Percentiles rank a stretch among this genome's conserved stretches.
phyloP scores from a whole-genome alignment of 2,888 invertebrate species.

The Drosophila mayaguana region DNA sequence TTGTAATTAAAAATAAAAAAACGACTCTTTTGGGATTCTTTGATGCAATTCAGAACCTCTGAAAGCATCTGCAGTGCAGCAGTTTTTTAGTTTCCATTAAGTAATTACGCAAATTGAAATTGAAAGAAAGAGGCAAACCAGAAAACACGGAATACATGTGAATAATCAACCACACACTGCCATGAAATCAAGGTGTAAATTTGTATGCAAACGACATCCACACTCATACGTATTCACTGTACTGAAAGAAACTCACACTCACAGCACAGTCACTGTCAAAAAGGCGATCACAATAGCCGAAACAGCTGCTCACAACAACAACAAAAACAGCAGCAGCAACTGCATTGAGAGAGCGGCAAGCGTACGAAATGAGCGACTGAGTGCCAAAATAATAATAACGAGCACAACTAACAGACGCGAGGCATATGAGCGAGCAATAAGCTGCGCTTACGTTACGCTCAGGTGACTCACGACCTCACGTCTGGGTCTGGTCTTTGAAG shows the following conservation, averaged over 20 bases:
- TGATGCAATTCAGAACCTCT: constrained; percentile 2
- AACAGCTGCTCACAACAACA: constrained; percentile 55
- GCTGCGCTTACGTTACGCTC: constrained; percentile 82
- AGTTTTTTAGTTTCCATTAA: constrained; percentile 46
- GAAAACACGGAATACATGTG: constrained; percentile 4
- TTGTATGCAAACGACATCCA: constrained; percentile 61
- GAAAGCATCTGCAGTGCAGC: constrained; percentile 31
- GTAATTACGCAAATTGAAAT: constrained; percentile 54
- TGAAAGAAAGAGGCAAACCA: constrained; percentile 23
- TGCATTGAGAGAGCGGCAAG: constrained; percentile 35
- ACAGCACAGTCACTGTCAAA: constrained; percentile 17
- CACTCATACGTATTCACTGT: constrained; percentile 16
- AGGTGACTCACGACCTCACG: constrained; percentile 79
- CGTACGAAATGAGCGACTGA: constrained; percentile 22
- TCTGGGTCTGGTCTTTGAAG: constrained; percentile 32
- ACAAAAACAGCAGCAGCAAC: constrained; percentile 25
- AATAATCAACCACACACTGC: constrained; percentile 34
- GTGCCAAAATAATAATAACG: constrained; percentile 59
- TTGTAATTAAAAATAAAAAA: constrained; percentile 9
- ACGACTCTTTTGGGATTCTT: neutral
- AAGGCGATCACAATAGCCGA: constrained; percentile 49
- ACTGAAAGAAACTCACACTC: constrained; percentile 11
- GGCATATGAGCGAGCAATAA: constrained; percentile 60
- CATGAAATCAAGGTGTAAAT: constrained; percentile 66
- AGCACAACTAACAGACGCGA: constrained; percentile 42